These are phyloP conservation scores for Nibea coibor DNA, from an alignment of 2,113 vertebrate genomes.

Conservation along the genomic window DNA sequence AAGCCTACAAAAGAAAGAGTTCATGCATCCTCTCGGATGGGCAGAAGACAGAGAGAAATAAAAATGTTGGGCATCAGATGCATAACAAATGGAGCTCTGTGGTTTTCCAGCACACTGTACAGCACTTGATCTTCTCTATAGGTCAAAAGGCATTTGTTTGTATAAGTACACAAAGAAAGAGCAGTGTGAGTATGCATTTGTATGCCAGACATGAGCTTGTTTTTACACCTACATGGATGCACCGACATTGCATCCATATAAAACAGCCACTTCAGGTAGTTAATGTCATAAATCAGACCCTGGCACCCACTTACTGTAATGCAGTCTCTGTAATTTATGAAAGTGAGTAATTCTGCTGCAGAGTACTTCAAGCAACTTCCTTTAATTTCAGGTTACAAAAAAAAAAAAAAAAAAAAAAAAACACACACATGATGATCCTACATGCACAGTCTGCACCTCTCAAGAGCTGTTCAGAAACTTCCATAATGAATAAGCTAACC, in stretches of 20 bases:
- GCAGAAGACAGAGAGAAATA: constrained; percentile 43
- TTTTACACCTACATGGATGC: constrained; percentile 28
- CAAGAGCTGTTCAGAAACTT: constrained; percentile 28
- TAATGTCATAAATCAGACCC: neutral
- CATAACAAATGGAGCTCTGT: constrained; percentile 36
- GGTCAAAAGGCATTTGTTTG: constrained; percentile 52
- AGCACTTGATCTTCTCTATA: constrained; percentile 33
- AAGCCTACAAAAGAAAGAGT: constrained; percentile 35
- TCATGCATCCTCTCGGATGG: constrained; percentile 44
- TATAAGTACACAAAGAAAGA: constrained; percentile 10
- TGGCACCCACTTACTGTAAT: constrained; percentile 21
- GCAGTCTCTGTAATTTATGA: constrained; percentile 26
- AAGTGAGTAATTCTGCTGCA: neutral
- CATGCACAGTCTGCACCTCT: constrained; percentile 1
- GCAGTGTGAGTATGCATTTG: constrained; percentile 26
- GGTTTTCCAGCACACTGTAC: constrained; percentile 19
- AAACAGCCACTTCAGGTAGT: constrained; percentile 18
- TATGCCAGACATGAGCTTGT: constrained; percentile 2
- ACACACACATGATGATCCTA: neutral
- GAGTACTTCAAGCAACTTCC: constrained; percentile 7
- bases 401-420: neutral
- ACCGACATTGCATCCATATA: constrained; percentile 10
- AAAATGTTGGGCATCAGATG: constrained; percentile 54
- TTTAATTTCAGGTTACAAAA: neutral
- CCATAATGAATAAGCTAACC: constrained; percentile 52